Evolutionary conservation across 2,888 invertebrate genomes (phyloP).

Genomic region (Andrena fulva): DNA sequence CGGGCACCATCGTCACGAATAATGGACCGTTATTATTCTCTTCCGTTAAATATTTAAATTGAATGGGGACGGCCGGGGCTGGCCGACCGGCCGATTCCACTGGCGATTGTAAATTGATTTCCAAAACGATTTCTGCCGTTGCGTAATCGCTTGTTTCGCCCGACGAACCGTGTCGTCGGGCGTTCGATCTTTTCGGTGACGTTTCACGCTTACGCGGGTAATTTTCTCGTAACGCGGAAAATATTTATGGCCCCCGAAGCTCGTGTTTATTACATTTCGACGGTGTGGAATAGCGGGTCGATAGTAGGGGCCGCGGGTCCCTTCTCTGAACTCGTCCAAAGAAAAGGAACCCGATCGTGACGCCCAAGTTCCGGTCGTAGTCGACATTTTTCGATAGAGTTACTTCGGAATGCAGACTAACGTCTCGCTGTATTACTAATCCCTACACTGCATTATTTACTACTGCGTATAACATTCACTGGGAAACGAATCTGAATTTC

Average conservation of each 20-base stretch:
- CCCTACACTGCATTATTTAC: too few relatives aligned
- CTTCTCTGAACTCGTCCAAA: background rate
- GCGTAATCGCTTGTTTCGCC: constrained; percentile 44
- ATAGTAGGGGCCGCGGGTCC: background rate
- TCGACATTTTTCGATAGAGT: too few relatives aligned
- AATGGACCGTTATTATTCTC: constrained; percentile 62
- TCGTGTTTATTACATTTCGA: background rate
- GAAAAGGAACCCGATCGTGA: too few relatives aligned
- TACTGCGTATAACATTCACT: too few relatives aligned
- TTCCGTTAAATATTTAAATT: constrained; percentile 64
- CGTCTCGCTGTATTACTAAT: too few relatives aligned
- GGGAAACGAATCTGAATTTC: too few relatives aligned
- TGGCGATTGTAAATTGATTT: constrained; percentile 53
- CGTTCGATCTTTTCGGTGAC: constrained; percentile 28
- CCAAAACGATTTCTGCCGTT: constrained; percentile 45
- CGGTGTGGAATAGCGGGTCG: background rate
- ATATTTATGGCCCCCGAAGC: constrained; percentile 12
- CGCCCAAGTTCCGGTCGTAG: too few relatives aligned
- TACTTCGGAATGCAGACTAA: too few relatives aligned
- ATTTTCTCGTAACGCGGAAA: constrained; percentile 23
- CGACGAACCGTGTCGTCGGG: constrained; percentile 26
- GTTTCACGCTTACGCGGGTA: background rate
- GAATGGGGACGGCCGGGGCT: constrained; percentile 35
- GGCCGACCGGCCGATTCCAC: constrained; percentile 25
- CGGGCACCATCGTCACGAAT: constrained; percentile 38